Base-by-base conservation (phyloP, 37 sponge, comb jelly and placozoan genomes). In the Beroe forskalii region DNA sequence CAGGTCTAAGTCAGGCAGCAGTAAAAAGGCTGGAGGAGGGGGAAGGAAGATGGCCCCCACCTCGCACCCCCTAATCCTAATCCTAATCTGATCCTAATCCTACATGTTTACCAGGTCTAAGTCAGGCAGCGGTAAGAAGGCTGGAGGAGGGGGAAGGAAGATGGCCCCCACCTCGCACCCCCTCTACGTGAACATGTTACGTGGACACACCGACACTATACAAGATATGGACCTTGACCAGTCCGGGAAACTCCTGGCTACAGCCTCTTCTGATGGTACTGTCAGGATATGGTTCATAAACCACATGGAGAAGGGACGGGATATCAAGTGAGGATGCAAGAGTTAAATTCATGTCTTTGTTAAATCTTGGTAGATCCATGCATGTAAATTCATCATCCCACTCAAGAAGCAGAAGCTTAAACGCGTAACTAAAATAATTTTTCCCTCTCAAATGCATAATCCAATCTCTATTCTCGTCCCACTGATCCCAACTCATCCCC, bases 11-110 rank as follows among this genome's bases (percentile, higher is more conserved):
- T 19, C 72, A 31, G 72, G 72, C 1, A 1, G 33, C 32, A 69
- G 32, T 17, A 69, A 69, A 17, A 9, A 9, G 32, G 36, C 72
- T 12, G 55, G 12, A 17, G 12, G 12, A 6, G n/a, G n/a, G n/a
- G n/a, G n/a, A n/a, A 33, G 72, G 19, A 27, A 32, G 20, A 17
- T 32, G 19, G 72, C 72, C 36, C 86, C 86, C n/a, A 80, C 86
- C 44, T 80, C 86, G 1, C 86, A 80, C 86, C 86, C 86, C 1
- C 86, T 80, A n/a, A n/a, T n/a, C n/a, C n/a, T n/a, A n/a, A n/a
- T n/a, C n/a, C n/a, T n/a, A n/a, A n/a, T n/a, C n/a, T n/a, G n/a
- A n/a, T n/a, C n/a, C n/a, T n/a, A n/a, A n/a, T n/a, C n/a, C n/a
- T n/a, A n/a, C n/a, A n/a, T n/a, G n/a, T n/a, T n/a, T n/a, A n/a